Conservation (phyloP, 2,113 vertebrate genomes). For the Nothoprocta perdicaria region DNA sequence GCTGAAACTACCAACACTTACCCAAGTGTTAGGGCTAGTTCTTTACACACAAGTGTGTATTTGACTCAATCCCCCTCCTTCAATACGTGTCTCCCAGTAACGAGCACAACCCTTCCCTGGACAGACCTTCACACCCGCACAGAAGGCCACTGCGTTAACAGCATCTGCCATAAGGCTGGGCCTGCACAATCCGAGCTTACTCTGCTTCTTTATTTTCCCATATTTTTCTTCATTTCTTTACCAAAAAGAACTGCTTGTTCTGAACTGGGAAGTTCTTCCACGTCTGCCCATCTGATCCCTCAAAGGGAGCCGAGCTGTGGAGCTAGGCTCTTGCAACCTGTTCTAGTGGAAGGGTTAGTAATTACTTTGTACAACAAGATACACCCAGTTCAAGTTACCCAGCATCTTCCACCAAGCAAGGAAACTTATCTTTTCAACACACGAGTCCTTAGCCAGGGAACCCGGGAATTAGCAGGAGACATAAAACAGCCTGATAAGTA, state of each 20-base stretch:
- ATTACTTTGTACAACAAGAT: conserved; percentile 41
- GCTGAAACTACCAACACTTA: not conserved
- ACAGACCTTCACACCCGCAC: conserved; percentile 51
- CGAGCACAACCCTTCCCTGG: conserved; percentile 9
- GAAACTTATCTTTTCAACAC: conserved; percentile 10
- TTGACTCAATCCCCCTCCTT: not conserved
- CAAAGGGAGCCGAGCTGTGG: not conserved
- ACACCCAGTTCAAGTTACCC: conserved; percentile 31
- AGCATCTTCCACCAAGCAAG: conserved; percentile 18
- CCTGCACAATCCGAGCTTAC: conserved; percentile 48
- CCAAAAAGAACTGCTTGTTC: conserved; percentile 22
- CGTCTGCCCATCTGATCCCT: conserved; percentile 51
- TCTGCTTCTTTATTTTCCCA: conserved; percentile 21
- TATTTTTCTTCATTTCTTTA: not conserved
- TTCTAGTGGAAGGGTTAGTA: conserved; percentile 36
- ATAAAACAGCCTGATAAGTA: not conserved
- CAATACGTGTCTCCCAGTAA: not conserved
- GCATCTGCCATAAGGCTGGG: conserved; percentile 17
- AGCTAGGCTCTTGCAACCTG: conserved; percentile 10
- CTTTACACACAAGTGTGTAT: not conserved
- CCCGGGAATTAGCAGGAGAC: not conserved
- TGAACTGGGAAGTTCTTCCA: not conserved
- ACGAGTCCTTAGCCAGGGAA: not conserved
- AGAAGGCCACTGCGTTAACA: conserved; percentile 48
- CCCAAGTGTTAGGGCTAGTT: not conserved